These are phyloP conservation scores for Lithophane semibrunnea DNA, from an alignment of 2,888 invertebrate genomes.

Conservation along the genomic window DNA sequence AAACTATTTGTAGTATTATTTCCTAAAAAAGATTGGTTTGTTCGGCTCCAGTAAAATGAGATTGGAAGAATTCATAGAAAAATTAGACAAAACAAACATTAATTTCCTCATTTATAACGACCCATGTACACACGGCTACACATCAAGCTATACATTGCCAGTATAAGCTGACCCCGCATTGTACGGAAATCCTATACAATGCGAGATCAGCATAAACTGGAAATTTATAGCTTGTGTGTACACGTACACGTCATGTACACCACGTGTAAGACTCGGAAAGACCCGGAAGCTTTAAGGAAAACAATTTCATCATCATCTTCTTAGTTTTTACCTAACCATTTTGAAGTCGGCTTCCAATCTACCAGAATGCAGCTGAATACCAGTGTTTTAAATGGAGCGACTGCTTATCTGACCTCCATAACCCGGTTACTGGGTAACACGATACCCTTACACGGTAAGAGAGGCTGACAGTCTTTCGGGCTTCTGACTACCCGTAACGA, in stretches of 20 bases:
- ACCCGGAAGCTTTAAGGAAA: not conserved
- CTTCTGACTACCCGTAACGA: not conserved
- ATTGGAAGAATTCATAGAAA: not conserved
- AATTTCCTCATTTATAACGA: not conserved
- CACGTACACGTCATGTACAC: too few species aligned
- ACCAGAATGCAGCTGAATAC: not conserved
- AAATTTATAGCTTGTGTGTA: too few species aligned
- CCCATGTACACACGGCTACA: too few species aligned
- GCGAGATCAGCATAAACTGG: too few species aligned
- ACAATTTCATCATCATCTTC: not conserved
- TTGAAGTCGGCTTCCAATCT: not conserved
- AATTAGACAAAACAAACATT: constrained; percentile 1
- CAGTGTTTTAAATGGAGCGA: not conserved
- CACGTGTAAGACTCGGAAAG: not conserved
- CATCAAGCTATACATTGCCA: too few species aligned
- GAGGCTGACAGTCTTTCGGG: not conserved
- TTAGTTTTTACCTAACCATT: not conserved
- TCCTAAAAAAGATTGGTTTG: not conserved
- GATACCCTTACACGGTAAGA: not conserved
- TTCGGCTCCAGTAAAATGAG: not conserved
- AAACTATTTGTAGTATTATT: not conserved
- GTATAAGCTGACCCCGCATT: too few species aligned
- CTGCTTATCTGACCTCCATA: not conserved
- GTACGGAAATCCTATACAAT: too few species aligned
- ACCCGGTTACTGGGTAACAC: too few species aligned